Base-by-base conservation (phyloP, 2,888 invertebrate genomes). In the Ormyrus thymus region DNA sequence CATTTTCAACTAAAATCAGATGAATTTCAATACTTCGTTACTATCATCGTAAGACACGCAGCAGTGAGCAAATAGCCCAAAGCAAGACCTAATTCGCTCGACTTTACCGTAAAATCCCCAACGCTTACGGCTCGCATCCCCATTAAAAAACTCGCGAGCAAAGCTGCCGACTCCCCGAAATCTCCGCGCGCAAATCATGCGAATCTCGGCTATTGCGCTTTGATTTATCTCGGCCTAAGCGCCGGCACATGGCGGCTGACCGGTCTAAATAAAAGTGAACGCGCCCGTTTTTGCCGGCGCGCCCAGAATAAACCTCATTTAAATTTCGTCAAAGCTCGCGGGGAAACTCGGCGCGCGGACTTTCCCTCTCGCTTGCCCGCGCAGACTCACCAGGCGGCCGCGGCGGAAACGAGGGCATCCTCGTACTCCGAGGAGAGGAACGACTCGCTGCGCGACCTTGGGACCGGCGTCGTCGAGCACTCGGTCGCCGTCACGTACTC, bases 401-500 rank as follows among this genome's bases (percentile, higher is more conserved):
- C 29, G 3, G 79, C 71, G 72, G 75, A 71, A 76, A 80, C 70
- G 79, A 79, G 77, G 59, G 82, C 92, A 58, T 91, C 91, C 79
- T 93, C 93, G 82, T 93, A 93, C 86, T 93, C 93, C 0, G 94
- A 94, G 10, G 93, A 94, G 85, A 93, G 93, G 88, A 94, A 94
- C 1, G 94, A 94, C 29, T 93, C 94, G 48, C 94, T 94, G 76
- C 93, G 91, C 7, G 94, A 94, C 78, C 86, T 84, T 53, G 83
- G 83, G 58, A 86, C 83, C 46, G 89, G 93, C 48, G 93, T 93
- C 6, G 92, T 92, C 62, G 94, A 93, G 84, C 93, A 93, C 84
- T 94, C 94, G 0, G 94, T 94, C 11, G 94, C 94, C 3, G 94
- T 94, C 51, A 92, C 91, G 87, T 94, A 94, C 81, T 93, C 94